Evolutionary conservation across 2,888 invertebrate species (phyloP), one percentile per base, ranked within the genome.

Genomic region (Habrosyne pyritoides): DNA sequence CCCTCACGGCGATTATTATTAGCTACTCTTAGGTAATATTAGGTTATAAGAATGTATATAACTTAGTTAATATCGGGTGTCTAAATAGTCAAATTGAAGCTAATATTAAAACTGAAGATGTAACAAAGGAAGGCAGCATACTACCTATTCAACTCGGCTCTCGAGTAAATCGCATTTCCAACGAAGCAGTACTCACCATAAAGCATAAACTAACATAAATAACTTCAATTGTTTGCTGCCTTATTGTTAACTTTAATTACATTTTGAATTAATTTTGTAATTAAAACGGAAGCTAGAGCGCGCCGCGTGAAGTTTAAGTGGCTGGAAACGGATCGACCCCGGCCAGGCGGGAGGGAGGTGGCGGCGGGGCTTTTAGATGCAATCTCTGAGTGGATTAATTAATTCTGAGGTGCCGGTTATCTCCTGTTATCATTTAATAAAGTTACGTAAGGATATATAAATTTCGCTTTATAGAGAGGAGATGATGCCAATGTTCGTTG

Each of bases 201-300:
- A 89, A 89, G 87, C 91, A 91, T 93, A 92, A 92, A 93, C 92
- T 91, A 90, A 93, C 91, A 92, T 92, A 93, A 91, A 93, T 93
- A 93, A 92, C 93, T 91, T 92, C 93, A 93, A 93, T 93, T 93
- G 93, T 93, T 93, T 89, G 92, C 91, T 86, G 91, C 90, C 91
- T 93, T 92, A 93, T 93, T 93, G 93, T 93, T 92, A 93, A 93
- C 91, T 93, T 93, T 93, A 93, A 93, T 93, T 93, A 93, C 93
- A 92, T 93, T 93, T 93, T 93, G 93, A 93, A 93, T 93, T 93
- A 93, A 93, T 93, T 93, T 93, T 91, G 92, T 93, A 93, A 93
- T 93, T 93, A 93, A 93, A 93, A 93, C 93, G 92, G 93, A 93
- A 93, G 93, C 93, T 91, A 89, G 91, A 91, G 91, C 89, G 90